phyloP scores from a whole-genome alignment of 53 echinoderm and acorn worm genomes.

The Hippasteria phrygiana region DNA sequence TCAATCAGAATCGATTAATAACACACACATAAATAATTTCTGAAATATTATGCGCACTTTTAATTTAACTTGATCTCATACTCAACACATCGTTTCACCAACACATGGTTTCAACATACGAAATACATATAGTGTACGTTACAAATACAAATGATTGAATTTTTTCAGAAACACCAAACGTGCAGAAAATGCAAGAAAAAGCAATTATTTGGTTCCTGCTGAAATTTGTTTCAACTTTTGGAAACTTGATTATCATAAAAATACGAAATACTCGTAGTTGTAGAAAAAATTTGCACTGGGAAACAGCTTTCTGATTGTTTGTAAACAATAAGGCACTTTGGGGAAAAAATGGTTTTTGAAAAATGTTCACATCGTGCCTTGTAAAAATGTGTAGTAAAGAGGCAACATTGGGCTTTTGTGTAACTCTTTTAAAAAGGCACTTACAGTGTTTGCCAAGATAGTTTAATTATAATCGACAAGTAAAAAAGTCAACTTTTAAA shows the following conservation, averaged over 20 bases:
- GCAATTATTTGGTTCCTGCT: not conserved
- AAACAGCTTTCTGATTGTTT: not conserved
- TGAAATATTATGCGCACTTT: slow-evolving; percentile 48
- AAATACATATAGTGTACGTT: slow-evolving; percentile 40
- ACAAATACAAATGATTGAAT: slow-evolving; percentile 54
- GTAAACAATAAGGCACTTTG: slow-evolving; percentile 37
- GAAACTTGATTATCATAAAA: slow-evolving; percentile 23
- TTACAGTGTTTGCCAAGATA: slow-evolving; percentile 51
- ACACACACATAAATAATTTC: not conserved
- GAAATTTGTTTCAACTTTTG: slow-evolving; percentile 7
- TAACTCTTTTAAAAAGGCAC: slow-evolving; percentile 52
- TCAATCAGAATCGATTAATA: no score
- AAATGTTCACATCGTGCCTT: not conserved
- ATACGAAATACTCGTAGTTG: slow-evolving; percentile 31
- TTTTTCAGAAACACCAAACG: slow-evolving; percentile 21
- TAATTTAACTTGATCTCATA: slow-evolving; percentile 62
- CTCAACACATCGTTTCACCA: no score
- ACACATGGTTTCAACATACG: slow-evolving; percentile 61
- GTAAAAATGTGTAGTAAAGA: slow-evolving; percentile 11
- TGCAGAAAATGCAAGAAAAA: not conserved
- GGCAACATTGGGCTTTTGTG: slow-evolving; percentile 59
- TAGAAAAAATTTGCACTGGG: slow-evolving; percentile 45
- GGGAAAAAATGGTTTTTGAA: not conserved
- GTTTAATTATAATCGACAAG: slow-evolving; percentile 42
- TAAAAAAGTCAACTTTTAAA: slow-evolving; percentile 49